Evolutionary conservation across 2,888 invertebrate genomes (phyloP).

Genomic region (Lacanobia wlatinum): DNA sequence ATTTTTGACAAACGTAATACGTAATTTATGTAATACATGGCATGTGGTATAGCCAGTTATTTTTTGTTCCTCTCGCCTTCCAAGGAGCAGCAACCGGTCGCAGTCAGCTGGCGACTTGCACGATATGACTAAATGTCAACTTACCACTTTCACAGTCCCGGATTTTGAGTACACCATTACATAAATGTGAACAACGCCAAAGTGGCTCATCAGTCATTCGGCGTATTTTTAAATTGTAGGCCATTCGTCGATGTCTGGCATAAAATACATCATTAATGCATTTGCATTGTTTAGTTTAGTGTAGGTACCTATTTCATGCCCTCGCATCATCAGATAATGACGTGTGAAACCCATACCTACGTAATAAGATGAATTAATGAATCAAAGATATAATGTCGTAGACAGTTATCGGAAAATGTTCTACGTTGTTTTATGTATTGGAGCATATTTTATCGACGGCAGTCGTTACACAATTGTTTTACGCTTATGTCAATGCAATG

Average conservation of each 20-base stretch:
- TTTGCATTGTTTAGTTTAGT: slow-evolving; percentile 22
- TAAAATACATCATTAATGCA: slow-evolving; percentile 15
- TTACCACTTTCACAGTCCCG: slow-evolving; percentile 72
- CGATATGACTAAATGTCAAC: slow-evolving; percentile 71
- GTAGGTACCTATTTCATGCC: neutral
- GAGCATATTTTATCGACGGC: slow-evolving; percentile 17
- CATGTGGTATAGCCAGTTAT: slow-evolving; percentile 30
- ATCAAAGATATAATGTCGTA: slow-evolving; percentile 14
- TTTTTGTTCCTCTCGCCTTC: slow-evolving; percentile 60
- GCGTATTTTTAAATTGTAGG: slow-evolving; percentile 22
- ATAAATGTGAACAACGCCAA: slow-evolving; percentile 38
- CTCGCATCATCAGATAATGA: slow-evolving; percentile 16
- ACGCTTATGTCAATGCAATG: slow-evolving; percentile 7
- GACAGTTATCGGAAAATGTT: slow-evolving; percentile 16
- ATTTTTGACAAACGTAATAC: slow-evolving; percentile 40
- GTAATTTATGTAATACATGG: slow-evolving; percentile 40
- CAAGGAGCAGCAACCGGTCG: slow-evolving; percentile 61
- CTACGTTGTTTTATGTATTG: slow-evolving; percentile 9
- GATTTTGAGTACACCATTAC: slow-evolving; percentile 54
- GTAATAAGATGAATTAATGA: slow-evolving; percentile 26
- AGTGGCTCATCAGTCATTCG: slow-evolving; percentile 39
- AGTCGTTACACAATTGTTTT: slow-evolving; percentile 4
- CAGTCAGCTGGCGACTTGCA: slow-evolving; percentile 50
- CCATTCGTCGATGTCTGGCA: slow-evolving; percentile 7
- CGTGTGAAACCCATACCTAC: slow-evolving; percentile 18